phyloP scores from a whole-genome alignment of 64 coral and sea anemone genomes.

The Porites lutea region DNA sequence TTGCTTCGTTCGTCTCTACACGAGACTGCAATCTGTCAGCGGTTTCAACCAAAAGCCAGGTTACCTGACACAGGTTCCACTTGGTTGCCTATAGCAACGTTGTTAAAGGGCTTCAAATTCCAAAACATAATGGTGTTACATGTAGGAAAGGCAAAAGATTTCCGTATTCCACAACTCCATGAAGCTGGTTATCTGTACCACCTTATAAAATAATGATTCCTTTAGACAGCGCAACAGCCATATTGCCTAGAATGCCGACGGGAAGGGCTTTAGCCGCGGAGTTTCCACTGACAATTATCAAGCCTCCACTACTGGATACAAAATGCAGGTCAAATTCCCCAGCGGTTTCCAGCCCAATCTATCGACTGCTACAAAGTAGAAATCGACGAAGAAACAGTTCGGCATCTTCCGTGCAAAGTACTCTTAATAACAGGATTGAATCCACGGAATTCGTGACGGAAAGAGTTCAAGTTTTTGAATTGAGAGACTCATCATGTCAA shows the following conservation, averaged over 20 bases:
- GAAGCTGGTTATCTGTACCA: neutral
- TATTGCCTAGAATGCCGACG: conserved; percentile 71
- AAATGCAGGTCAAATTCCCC: conserved; percentile 24
- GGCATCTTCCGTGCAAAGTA: conserved; percentile 40
- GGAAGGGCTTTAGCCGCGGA: neutral
- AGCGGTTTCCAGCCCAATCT: conserved; percentile 28
- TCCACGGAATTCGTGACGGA: neutral
- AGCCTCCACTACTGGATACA: conserved; percentile 59
- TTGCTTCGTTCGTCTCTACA: neutral
- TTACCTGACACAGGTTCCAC: neutral
- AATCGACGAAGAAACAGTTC: conserved; percentile 68
- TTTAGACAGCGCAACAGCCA: conserved; percentile 26
- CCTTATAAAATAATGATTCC: conserved; percentile 69
- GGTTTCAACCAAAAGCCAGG: conserved; percentile 22
- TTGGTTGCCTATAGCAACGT: conserved; percentile 18
- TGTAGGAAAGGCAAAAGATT: neutral
- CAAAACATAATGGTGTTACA: conserved; percentile 5
- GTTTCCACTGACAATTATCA: conserved; percentile 79
- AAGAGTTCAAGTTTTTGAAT: conserved; percentile 38
- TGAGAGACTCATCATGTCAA: neutral
- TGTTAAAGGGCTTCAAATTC: neutral
- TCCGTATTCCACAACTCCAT: neutral
- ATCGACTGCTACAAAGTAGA: conserved; percentile 66
- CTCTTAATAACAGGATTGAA: neutral
- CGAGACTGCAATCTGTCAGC: conserved; percentile 7